Evolutionary conservation across 2,797 vertebrate genomes (phyloP), one percentile per base, ranked within the genome.

Genomic region (Alca torda): DNA sequence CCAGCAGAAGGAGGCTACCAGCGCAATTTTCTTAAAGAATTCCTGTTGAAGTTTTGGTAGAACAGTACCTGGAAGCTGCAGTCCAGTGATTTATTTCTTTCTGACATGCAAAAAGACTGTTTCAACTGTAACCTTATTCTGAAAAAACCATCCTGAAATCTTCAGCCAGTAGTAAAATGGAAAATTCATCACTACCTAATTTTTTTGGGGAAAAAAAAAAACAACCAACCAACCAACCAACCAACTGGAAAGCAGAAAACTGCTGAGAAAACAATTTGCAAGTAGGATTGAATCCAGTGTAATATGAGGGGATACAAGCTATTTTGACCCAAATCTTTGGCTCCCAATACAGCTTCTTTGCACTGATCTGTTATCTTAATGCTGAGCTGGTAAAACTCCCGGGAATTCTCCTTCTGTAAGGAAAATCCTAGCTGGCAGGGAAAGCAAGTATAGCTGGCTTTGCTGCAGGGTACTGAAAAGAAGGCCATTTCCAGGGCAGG

Each of bases 351-450:
- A 86, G 6, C 3, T 68, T 17, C 21, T 86, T 88, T 87, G 18
- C 48, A 77, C 18, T 28, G 45, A 74, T 79, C 37, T 70, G 20
- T 79, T 83, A 31, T 24, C 33, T 81, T 65, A 90, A 77, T 65
- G 35, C 37, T 90, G 54, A 87, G 30, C 39, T 76, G 63, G 39
- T 69, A 76, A 81, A 73, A 59, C 75, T 85, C 57, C 25, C 20
- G 39, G 69, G 46, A 91, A 54, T 81, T 87, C 26, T 59, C 24
- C 26, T 63, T 60, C 30, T 63, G 12, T 69, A 65, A 59, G 46
- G 61, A 87, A 91, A 92, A 86, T 86, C 79, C 53, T 48, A 51
- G 12, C 45, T 93, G 72, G 33, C 68, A 91, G 53, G 64, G 31
- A 77, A 74, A 87, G 53, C 13, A 81, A 50, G 21, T 24, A 46